These are phyloP conservation scores for Machaerirhynchus nigripectus DNA, from an alignment of 2,113 vertebrate genomes.

Conservation along the genomic window DNA sequence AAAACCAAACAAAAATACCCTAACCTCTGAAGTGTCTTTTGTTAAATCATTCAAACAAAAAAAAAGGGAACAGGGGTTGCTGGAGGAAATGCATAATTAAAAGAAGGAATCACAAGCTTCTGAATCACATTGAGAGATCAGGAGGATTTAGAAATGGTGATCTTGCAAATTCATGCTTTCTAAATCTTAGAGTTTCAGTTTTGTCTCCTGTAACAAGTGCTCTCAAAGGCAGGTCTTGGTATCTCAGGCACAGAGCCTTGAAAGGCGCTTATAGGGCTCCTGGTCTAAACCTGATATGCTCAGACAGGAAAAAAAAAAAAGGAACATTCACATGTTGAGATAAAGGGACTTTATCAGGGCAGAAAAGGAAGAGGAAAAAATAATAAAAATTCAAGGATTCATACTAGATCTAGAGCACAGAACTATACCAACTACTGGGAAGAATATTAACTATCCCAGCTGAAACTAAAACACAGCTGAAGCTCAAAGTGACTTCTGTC, in stretches of 20 bases:
- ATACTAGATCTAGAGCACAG: neutral
- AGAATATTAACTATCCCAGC: neutral
- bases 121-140: slow-evolving; percentile 15
- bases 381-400: neutral
- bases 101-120: slow-evolving; percentile 17
- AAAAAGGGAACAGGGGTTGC: slow-evolving; percentile 13
- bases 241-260: neutral
- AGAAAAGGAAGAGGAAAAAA: neutral
- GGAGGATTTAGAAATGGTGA: neutral
- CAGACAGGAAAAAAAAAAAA: neutral
- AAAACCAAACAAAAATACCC: neutral
- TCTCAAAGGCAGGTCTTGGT: neutral
- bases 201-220: neutral
- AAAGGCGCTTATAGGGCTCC: neutral
- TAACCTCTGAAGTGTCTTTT: neutral
- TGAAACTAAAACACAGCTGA: neutral
- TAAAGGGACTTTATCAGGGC: neutral
- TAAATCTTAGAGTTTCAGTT: neutral
- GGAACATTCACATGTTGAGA: neutral
- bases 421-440: neutral
- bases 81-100: neutral
- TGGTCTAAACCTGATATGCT: neutral
- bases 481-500: neutral
- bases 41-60: neutral
- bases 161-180: neutral